phyloP scores from a whole-genome alignment of 2,113 vertebrate species.

The Corythaeola cristata region DNA sequence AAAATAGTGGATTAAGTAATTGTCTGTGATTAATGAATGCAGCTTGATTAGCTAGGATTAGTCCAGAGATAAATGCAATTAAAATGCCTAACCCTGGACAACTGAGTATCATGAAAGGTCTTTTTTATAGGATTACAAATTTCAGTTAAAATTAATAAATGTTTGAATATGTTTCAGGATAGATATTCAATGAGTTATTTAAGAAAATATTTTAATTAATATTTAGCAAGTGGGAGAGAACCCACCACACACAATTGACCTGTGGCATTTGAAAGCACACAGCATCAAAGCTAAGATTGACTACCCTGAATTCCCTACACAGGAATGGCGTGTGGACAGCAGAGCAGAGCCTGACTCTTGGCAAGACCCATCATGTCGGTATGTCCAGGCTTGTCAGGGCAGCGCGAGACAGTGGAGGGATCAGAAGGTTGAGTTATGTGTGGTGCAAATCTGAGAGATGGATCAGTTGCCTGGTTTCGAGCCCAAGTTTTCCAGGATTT shows the following conservation, averaged over 20 bases:
- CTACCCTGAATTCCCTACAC: neutral
- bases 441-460: neutral
- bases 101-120: neutral
- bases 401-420: neutral
- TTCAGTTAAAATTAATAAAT: neutral
- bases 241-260: accelerated
- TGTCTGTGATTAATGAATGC: conserved; percentile 1
- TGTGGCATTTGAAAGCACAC: neutral
- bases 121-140: neutral
- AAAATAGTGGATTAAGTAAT: neutral
- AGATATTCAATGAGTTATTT: neutral
- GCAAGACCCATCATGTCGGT: accelerated
- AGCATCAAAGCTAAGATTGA: neutral
- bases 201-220: neutral
- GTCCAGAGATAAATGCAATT: neutral
- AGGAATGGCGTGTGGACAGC: neutral
- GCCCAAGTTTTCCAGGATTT: neutral
- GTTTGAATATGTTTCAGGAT: neutral
- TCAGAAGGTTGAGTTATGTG: neutral
- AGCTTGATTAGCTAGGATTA: neutral
- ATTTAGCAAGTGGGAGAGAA: neutral
- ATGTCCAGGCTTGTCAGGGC: neutral
- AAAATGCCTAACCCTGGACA: neutral
- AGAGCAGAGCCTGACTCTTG: neutral
- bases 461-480: neutral